Evolutionary conservation across 2,888 invertebrate species (phyloP), one percentile per base, ranked within the genome.

Genomic region (Melikaiella ostensackeni): DNA sequence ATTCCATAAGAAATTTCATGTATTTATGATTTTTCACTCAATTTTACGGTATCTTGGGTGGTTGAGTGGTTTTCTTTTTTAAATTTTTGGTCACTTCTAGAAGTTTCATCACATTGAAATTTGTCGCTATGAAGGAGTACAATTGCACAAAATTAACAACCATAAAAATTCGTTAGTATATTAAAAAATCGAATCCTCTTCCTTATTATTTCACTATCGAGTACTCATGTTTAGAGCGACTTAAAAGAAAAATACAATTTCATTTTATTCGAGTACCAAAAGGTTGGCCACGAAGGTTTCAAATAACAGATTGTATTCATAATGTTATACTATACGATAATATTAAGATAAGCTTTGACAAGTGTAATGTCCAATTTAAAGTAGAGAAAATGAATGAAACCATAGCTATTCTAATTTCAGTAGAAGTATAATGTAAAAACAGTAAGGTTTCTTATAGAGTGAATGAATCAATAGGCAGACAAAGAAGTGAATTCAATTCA

Each of bases 1-100:
- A 50, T 9, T 55, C n/a, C 50, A 55, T 70, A 50, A 50, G 70
- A 42, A 42, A 24, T 42, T 64, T 50, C 50, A 70, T n/a, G 50
- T 55, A 70, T 70, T 50, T 70, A 55, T 70, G 70, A 46, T 46
- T 46, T 46, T 46, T 70, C 70, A 70, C 50, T 24, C 42, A 24
- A 70, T 30, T 70, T 70, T 50, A 70, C 50, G 42, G 19, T 24
- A 35, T 42, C 38, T 42, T 42, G 11, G 21, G 24, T 64, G 30
- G 30, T 30, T n/a, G n/a, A n/a, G n/a, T n/a, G 38, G 35, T 64
- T 38, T 64, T 64, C 21, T 64, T 5, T 21, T 63, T 35, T 38
- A n/a, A 63, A 33, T 33, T 19, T 19, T 27, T n/a, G 21, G 55
- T 55, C n/a, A 33, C 27, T 35, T 63, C 9, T 63, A 7, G 11